Evolutionary conservation across 2,797 vertebrate species (phyloP).

Genomic region (Mus caroli): DNA sequence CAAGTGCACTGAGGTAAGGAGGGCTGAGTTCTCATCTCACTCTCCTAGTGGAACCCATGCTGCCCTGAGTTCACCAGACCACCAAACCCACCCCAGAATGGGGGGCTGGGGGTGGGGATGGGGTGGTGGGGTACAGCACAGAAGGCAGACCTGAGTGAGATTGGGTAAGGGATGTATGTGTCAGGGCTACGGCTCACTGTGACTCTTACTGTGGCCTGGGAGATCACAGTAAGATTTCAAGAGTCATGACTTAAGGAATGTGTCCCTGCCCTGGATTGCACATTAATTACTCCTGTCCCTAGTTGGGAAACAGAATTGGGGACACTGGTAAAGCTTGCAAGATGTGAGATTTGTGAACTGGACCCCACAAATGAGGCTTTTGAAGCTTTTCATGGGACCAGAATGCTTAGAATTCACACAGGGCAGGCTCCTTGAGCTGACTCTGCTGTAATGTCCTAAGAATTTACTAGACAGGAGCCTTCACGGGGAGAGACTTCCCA

Average conservation of each 20-base stretch:
- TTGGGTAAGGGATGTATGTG: too few relatives aligned
- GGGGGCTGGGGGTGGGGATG: too few relatives aligned
- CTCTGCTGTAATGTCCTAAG: background rate
- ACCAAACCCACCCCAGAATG: accelerated
- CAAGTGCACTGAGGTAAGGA: too few relatives aligned
- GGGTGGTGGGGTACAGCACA: background rate
- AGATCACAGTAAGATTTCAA: background rate
- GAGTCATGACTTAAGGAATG: background rate
- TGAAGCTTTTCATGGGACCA: background rate
- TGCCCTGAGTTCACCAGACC: background rate
- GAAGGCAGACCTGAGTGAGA: background rate
- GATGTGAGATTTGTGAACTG: background rate
- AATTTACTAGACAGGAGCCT: background rate
- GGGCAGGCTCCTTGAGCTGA: background rate
- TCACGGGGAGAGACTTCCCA: background rate
- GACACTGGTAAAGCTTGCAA: background rate
- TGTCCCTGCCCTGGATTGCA: background rate
- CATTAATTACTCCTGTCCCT: background rate
- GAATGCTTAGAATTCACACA: background rate
- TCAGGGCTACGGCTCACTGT: background rate
- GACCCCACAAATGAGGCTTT: background rate
- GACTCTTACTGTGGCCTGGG: background rate
- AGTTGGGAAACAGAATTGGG: background rate
- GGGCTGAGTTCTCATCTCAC: background rate
- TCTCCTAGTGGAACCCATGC: accelerated